Evolutionary conservation across 2,888 invertebrate species (phyloP).

Genomic region (Lordiphosa andalusiaca): DNA sequence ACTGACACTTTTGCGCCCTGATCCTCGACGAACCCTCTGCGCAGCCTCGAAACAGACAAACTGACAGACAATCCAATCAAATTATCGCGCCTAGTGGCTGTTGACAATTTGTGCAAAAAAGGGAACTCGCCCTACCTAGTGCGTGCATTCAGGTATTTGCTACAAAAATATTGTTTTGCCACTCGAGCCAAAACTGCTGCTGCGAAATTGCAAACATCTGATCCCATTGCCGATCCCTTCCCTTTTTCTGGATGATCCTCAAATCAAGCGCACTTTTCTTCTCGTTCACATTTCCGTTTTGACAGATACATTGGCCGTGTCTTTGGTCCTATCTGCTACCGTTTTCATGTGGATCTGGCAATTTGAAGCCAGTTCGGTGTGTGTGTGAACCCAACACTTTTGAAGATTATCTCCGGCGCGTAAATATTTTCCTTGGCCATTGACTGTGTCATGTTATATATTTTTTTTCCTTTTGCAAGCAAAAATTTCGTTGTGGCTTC

Average conservation of each 20-base stretch:
- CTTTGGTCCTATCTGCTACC: conserved; percentile 21
- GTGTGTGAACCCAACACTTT: conserved; percentile 71
- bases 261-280: conserved; percentile 69
- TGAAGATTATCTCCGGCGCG: conserved; percentile 76
- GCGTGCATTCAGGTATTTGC: conserved; percentile 57
- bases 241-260: conserved; percentile 59
- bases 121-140: conserved; percentile 34
- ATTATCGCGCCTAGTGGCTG: conserved; percentile 75
- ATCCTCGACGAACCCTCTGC: conserved; percentile 6
- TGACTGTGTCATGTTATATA: conserved; percentile 68
- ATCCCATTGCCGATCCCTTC: conserved; percentile 45
- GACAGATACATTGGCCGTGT: conserved; percentile 69
- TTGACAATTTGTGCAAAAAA: conserved; percentile 47
- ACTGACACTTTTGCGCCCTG: conserved; percentile 58
- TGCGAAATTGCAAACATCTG: conserved; percentile 43
- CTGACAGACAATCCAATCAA: conserved; percentile 78
- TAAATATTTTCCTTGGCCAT: conserved; percentile 77
- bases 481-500: background rate
- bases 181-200: conserved; percentile 56
- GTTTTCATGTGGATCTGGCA: conserved; percentile 38
- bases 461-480: conserved; percentile 36
- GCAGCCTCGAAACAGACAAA: conserved; percentile 6
- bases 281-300: conserved; percentile 64
- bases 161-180: conserved; percentile 55
- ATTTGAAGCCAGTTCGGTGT: conserved; percentile 57